A percentile compares a stretch with the other conserved stretches of the same genome.
phyloP scores from a whole-genome alignment of 23 tunicate species.

The Corella eumyota region DNA sequence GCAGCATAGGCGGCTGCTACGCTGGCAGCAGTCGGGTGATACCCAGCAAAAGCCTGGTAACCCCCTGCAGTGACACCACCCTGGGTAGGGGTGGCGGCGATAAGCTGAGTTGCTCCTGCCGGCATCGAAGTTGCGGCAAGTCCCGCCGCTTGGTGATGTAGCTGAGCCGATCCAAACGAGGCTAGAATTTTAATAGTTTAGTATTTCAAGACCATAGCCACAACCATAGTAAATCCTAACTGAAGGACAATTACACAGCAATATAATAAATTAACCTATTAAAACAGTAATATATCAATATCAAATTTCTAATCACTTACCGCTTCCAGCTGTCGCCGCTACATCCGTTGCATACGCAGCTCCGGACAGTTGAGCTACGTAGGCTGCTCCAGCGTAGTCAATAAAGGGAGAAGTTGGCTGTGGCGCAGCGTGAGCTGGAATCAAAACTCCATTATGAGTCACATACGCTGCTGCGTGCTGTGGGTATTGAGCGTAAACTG shows the following conservation, averaged over 20 bases:
- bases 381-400: slow-evolving; percentile 44
- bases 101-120: slow-evolving; percentile 19
- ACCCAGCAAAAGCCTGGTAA: slow-evolving; percentile 18
- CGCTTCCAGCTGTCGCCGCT: slow-evolving; percentile 76
- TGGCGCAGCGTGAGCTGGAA: slow-evolving; percentile 41
- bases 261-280: no score
- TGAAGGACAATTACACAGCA: no score
- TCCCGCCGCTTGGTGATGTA: slow-evolving; percentile 37
- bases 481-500: slow-evolving; percentile 34
- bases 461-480: slow-evolving; percentile 29
- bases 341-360: slow-evolving; percentile 63
- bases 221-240: no score
- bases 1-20: slow-evolving; percentile 36
- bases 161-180: slow-evolving; percentile 11
- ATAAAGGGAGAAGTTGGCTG: slow-evolving; percentile 28
- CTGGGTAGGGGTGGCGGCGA: slow-evolving; percentile 44
- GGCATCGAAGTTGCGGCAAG: slow-evolving; percentile 15
- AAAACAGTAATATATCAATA: no score
- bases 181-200: neutral
- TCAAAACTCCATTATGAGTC: slow-evolving; percentile 38
- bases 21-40: slow-evolving; percentile 23
- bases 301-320: no score
- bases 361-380: slow-evolving; percentile 41
- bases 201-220: no score
- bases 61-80: slow-evolving; percentile 23